Percentiles rank a stretch among this genome's conserved stretches.
Conservation (phyloP, 2,888 invertebrate genomes). For the Papilio gigon region DNA sequence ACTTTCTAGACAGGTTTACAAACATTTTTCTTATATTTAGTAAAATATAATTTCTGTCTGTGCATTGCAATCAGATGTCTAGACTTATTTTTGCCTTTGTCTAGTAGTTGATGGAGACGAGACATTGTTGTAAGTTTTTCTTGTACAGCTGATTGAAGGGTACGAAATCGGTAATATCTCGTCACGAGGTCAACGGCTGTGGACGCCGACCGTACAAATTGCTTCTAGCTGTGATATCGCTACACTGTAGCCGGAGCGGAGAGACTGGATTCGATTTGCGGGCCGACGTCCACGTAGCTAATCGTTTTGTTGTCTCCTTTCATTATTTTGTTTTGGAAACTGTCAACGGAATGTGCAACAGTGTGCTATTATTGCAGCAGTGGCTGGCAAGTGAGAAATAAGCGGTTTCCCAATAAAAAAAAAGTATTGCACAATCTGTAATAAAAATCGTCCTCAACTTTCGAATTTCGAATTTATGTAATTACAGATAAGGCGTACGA, state of each 20-base stretch:
- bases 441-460: constrained; percentile 33
- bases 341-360: constrained; percentile 6
- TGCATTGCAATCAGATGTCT: background rate
- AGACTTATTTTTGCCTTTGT: background rate
- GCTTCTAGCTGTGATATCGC: constrained; percentile 41
- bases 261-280: constrained; percentile 33
- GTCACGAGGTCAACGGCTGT: constrained; percentile 50
- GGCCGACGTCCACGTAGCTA: constrained; percentile 26
- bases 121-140: background rate
- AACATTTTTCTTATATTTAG: too few species aligned
- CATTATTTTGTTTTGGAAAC: constrained; percentile 32
- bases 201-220: constrained; percentile 46
- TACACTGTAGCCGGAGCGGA: constrained; percentile 38
- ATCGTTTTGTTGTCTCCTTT: constrained; percentile 37
- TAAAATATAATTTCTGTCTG: too few species aligned
- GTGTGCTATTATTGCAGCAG: background rate
- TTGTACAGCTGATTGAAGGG: constrained; percentile 14
- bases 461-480: constrained; percentile 41
- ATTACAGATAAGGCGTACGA: constrained; percentile 39
- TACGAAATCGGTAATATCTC: constrained; percentile 43
- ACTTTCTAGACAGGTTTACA: too few species aligned
- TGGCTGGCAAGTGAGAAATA: background rate
- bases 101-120: background rate
- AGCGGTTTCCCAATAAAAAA: background rate
- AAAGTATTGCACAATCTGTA: constrained; percentile 18